Evolutionary conservation across 2,888 invertebrate species (phyloP), one percentile per base, ranked within the genome.

Genomic region (Coelinius sp.): DNA sequence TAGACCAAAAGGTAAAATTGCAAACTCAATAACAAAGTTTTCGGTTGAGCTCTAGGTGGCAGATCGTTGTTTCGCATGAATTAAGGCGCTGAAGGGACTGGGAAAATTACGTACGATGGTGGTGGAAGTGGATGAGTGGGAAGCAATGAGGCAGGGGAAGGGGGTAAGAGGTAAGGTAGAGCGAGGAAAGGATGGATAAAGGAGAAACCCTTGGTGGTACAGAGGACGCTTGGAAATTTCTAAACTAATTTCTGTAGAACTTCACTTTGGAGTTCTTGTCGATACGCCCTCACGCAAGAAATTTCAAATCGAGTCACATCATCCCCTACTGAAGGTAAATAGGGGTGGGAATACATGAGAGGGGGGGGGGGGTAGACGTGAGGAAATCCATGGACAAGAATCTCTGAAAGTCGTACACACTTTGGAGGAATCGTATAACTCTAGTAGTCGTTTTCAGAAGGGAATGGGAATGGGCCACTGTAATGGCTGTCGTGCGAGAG

Each of bases 241-340:
- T 63, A 73, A 76, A 76, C 71, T 73, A 73, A 75, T 73, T 73
- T 73, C 75, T 62, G 46, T 67, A 20, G 49, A 71, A 67, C 63
- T 67, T 66, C 22, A 41, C 66, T n/a, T 5, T n/a, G n/a, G 56
- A 59, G 59, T 59, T 20, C 59, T 67, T 67, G 67, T 71, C 71
- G 67, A 71, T 71, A 71, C 52, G 31, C 52, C 52, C 52, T 71
- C 69, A 52, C 46, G 71, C 35, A 71, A 68, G 67, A 75, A 73
- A 71, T 73, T 68, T 66, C 56, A 44, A 73, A 68, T 68, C 56
- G 62, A 68, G 71, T 71, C 67, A 68, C 38, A 67, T 62, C 63
- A 59, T 31, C 35, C 59, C 12, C 59, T 14, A 2, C 35, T 62
- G 8, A 25, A 52, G 27, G 66, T 31, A 49, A 27, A 31, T 25